phyloP scores from a whole-genome alignment of 1,140 invertebrate genomes.

The Tribolium madens region DNA sequence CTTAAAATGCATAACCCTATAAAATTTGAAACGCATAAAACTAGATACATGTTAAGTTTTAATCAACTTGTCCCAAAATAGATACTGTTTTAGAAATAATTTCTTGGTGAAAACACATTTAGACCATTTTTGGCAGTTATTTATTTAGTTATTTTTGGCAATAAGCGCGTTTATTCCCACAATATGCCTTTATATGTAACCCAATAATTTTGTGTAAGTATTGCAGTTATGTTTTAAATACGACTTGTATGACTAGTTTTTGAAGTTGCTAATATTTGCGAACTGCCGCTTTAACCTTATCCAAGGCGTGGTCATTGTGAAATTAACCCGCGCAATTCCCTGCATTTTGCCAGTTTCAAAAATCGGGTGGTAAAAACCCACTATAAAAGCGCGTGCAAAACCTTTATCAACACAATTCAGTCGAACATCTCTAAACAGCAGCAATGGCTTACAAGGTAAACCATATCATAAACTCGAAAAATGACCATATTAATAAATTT shows the following conservation, averaged over 20 bases:
- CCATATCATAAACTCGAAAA: background rate
- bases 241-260: slow-evolving; percentile 42
- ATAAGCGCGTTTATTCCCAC: too few relatives aligned
- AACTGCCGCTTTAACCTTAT: slow-evolving; percentile 35
- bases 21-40: background rate
- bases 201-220: slow-evolving; percentile 14
- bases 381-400: slow-evolving; percentile 33
- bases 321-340: slow-evolving; percentile 29
- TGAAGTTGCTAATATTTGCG: slow-evolving; percentile 36
- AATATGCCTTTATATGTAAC: background rate
- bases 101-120: background rate
- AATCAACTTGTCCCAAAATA: background rate
- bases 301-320: slow-evolving; percentile 37
- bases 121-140: background rate
- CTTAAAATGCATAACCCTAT: background rate
- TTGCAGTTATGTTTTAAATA: slow-evolving; percentile 39
- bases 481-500: slow-evolving; percentile 22
- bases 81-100: too few relatives aligned
- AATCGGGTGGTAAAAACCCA: slow-evolving; percentile 11
- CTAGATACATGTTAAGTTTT: background rate
- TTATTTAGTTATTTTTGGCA: too few relatives aligned
- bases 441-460: slow-evolving; percentile 49
- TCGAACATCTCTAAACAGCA: slow-evolving; percentile 12
- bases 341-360: slow-evolving; percentile 15
- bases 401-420: slow-evolving; percentile 32